Conservation (phyloP, 2,888 invertebrate genomes). For the Boloria euphrosyne region DNA sequence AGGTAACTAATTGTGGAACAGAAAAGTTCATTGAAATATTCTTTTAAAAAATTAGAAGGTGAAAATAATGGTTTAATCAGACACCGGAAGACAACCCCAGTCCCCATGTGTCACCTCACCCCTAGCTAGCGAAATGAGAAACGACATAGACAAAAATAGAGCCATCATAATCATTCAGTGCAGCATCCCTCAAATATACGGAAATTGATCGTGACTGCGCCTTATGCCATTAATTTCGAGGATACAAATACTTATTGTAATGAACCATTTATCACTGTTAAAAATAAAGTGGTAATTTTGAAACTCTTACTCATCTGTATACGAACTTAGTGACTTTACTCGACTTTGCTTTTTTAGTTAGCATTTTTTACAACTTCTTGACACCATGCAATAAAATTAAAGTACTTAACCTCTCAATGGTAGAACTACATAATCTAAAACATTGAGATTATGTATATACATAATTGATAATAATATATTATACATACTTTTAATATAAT, state of each 20-base stretch:
- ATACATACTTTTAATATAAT: too few relatives aligned
- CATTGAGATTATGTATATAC: too few relatives aligned
- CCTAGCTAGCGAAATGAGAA: conserved; percentile 26
- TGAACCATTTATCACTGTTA: conserved; percentile 5
- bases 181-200: conserved; percentile 31
- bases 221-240: conserved; percentile 19
- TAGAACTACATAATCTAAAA: too few relatives aligned
- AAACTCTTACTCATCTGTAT: background rate
- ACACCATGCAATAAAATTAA: too few relatives aligned
- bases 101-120: conserved; percentile 22
- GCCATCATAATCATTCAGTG: conserved; percentile 29
- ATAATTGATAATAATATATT: too few relatives aligned
- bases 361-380: too few relatives aligned
- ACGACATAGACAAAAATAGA: conserved; percentile 33
- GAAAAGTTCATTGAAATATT: too few relatives aligned
- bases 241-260: background rate
- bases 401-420: too few relatives aligned
- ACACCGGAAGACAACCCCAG: conserved; percentile 31
- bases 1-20: too few relatives aligned
- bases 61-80: conserved; percentile 8
- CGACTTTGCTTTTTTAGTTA: background rate
- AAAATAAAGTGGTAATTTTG: background rate
- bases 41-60: background rate
- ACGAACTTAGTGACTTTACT: background rate
- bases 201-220: conserved; percentile 29